phyloP scores from a whole-genome alignment of 1,140 invertebrate species.

The Oryzaephilus surinamensis region DNA sequence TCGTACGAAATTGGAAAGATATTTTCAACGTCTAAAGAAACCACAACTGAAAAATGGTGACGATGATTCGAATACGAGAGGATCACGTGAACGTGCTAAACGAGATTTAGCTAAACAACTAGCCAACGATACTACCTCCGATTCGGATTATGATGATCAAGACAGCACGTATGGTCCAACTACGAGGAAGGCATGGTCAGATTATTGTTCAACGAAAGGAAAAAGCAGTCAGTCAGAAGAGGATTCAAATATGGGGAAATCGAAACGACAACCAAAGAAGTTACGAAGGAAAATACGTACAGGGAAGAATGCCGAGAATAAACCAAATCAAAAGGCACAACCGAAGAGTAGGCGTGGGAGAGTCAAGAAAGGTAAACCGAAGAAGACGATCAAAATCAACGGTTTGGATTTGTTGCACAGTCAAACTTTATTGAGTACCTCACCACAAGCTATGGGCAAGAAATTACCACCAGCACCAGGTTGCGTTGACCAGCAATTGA shows the following conservation, averaged over 20 bases:
- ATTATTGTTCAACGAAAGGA: slow-evolving; percentile 52
- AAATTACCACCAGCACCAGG: slow-evolving; percentile 73
- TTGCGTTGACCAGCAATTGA: slow-evolving; percentile 81
- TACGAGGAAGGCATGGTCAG: slow-evolving; percentile 62
- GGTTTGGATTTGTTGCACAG: slow-evolving; percentile 83
- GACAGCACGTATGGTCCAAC: slow-evolving; percentile 47
- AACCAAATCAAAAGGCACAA: slow-evolving; percentile 26
- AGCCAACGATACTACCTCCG: slow-evolving; percentile 34
- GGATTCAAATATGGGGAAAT: slow-evolving; percentile 27
- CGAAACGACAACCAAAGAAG: slow-evolving; percentile 38
- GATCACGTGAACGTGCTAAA: slow-evolving; percentile 28
- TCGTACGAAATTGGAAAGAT: slow-evolving; percentile 89
- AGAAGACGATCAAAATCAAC: slow-evolving; percentile 60
- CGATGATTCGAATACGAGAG: slow-evolving; percentile 19
- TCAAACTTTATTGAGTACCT: slow-evolving; percentile 79
- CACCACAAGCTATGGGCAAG: slow-evolving; percentile 52
- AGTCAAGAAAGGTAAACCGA: slow-evolving; percentile 47
- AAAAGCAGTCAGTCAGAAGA: slow-evolving; percentile 47
- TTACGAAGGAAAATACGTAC: slow-evolving; percentile 30
- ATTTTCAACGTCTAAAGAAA: slow-evolving; percentile 85
- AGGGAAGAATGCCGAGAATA: too few species aligned
- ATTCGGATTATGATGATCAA: slow-evolving; percentile 35
- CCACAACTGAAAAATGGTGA: slow-evolving; percentile 57
- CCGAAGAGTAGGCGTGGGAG: slow-evolving; percentile 33
- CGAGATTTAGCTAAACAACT: slow-evolving; percentile 35